Percentiles rank a stretch among this genome's conserved stretches.
Evolutionary conservation across 2,888 invertebrate genomes (phyloP).

Genomic region (Fragum fragum): DNA sequence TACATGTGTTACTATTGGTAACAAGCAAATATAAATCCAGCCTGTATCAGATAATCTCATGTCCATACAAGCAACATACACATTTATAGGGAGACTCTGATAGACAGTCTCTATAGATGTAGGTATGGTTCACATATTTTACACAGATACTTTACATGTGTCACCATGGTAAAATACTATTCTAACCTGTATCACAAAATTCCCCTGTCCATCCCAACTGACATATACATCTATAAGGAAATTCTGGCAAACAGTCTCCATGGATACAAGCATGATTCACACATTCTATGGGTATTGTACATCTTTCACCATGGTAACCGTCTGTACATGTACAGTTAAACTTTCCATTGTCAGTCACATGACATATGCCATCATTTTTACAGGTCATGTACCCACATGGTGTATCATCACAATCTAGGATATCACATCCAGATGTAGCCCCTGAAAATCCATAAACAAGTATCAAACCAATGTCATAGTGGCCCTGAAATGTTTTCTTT

Average conservation of each 20-base stretch:
- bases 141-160: slow-evolving; percentile 4
- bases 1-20: too few relatives aligned
- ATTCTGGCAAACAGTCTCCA: slow-evolving; percentile 37
- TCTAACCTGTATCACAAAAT: slow-evolving; percentile 39
- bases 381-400: slow-evolving; percentile 46
- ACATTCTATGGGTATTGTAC: slow-evolving; percentile 42
- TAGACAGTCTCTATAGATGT: slow-evolving; percentile 45
- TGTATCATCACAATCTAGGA: slow-evolving; percentile 53
- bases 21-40: not conserved
- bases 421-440: slow-evolving; percentile 38
- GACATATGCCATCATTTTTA: slow-evolving; percentile 42
- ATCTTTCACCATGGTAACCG: slow-evolving; percentile 38
- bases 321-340: slow-evolving; percentile 42
- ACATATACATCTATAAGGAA: slow-evolving; percentile 41
- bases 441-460: too few relatives aligned
- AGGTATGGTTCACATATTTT: slow-evolving; percentile 31
- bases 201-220: slow-evolving; percentile 43
- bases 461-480: too few relatives aligned
- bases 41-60: slow-evolving; percentile 36
- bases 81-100: slow-evolving; percentile 26
- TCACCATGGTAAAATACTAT: not conserved
- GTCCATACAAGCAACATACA: slow-evolving; percentile 49
- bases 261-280: slow-evolving; percentile 30
- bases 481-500: too few relatives aligned
- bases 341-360: not conserved